A percentile compares a stretch with the other conserved stretches of the same genome.
phyloP scores from a whole-genome alignment of 2,888 invertebrate genomes.

The Nowickia ferox region DNA sequence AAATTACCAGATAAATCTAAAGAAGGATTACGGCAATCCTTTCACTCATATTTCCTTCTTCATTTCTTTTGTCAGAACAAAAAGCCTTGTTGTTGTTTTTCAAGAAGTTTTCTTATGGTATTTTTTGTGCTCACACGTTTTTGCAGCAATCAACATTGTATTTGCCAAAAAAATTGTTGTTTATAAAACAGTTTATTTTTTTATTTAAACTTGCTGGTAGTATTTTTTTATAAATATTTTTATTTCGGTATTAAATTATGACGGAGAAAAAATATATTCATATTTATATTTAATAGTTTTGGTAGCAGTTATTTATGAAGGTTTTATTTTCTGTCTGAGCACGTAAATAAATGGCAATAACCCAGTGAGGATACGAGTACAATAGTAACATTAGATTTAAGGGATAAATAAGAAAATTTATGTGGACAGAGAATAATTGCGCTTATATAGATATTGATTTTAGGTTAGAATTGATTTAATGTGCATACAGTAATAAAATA shows the following conservation, averaged over 20 bases:
- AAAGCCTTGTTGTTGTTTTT: slow-evolving; percentile 10
- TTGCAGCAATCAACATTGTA: slow-evolving; percentile 32
- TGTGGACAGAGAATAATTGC: background rate
- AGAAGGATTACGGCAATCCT: slow-evolving; percentile 65
- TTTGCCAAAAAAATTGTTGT: slow-evolving; percentile 35
- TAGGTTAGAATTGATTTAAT: background rate
- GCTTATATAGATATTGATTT: background rate
- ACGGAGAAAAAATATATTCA: slow-evolving; percentile 17
- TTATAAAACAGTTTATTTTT: background rate
- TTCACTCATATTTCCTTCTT: slow-evolving; percentile 41
- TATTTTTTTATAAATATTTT: background rate
- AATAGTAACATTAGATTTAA: background rate
- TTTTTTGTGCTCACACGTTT: slow-evolving; percentile 2
- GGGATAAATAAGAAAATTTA: slow-evolving; percentile 1
- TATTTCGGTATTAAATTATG: slow-evolving; percentile 20
- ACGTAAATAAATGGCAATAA: slow-evolving; percentile 25
- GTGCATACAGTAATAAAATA: background rate
- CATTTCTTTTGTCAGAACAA: slow-evolving; percentile 33
- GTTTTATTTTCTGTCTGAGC: slow-evolving; percentile 13
- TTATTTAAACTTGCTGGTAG: slow-evolving; percentile 7
- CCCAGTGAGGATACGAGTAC: slow-evolving; percentile 3
- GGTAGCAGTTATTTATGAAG: slow-evolving; percentile 24
- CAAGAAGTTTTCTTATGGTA: background rate
- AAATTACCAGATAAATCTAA: slow-evolving; percentile 65
- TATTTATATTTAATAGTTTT: slow-evolving; percentile 57